These are phyloP conservation scores for Autographa gamma DNA, from an alignment of 2,888 invertebrate genomes.

Conservation along the genomic window DNA sequence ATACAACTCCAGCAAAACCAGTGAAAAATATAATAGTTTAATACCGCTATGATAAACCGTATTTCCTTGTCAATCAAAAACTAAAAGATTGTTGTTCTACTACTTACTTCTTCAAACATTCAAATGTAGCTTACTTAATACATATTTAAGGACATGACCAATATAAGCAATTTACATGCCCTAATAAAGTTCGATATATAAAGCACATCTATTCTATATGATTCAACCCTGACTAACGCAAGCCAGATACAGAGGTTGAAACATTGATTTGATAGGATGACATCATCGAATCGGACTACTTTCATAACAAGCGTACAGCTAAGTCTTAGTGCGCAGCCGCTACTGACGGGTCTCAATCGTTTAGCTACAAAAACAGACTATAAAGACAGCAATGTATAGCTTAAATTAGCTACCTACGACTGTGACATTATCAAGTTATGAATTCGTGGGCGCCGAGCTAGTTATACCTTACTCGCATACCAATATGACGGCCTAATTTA, in stretches of 20 bases:
- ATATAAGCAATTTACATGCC: background rate
- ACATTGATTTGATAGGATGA: constrained; percentile 67
- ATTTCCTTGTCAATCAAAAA: no score
- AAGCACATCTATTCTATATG: background rate
- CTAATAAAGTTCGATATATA: background rate
- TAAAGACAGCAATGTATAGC: constrained; percentile 42
- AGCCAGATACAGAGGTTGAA: constrained; percentile 57
- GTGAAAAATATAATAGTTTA: no score
- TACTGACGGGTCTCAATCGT: constrained; percentile 24
- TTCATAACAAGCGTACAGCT: constrained; percentile 36
- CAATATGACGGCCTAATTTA: constrained; percentile 76
- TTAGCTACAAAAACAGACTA: constrained; percentile 23
- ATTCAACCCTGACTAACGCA: constrained; percentile 16
- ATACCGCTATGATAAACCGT: no score
- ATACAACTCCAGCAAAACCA: no score
- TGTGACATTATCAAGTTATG: constrained; percentile 35
- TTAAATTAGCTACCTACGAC: constrained; percentile 15
- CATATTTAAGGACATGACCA: no score
- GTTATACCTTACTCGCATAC: constrained; percentile 69
- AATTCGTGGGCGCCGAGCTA: constrained; percentile 43
- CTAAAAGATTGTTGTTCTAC: no score
- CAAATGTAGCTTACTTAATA: no score
- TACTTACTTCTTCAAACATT: no score
- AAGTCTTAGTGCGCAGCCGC: constrained; percentile 41
- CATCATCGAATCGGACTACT: constrained; percentile 57